Base-by-base conservation (phyloP, 2,888 invertebrate genomes). In the Eupithecia subfuscata region DNA sequence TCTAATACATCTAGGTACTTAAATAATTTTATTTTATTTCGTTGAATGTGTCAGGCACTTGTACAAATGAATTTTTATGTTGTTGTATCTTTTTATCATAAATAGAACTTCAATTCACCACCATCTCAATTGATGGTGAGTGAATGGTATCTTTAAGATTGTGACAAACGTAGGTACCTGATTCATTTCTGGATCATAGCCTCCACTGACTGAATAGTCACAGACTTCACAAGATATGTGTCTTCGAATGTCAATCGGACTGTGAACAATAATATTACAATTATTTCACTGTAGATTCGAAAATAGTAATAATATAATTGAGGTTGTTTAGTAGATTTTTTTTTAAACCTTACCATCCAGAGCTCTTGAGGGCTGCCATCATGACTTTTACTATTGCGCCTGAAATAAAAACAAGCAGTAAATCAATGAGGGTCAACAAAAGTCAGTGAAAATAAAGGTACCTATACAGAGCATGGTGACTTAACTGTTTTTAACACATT, bases 181-280 rank as follows among this genome's bases (percentile, higher is more conserved):
- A 92, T 98, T 98, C 37, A 96, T 88, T 80, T 96, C 95, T 16
- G 97, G 97, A 93, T 98, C 98, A 91, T 98, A 99, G 22, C 99
- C 99, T 40, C 99, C 99, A 84, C 97, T 98, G 0, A 99, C 98
- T 12, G 96, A 95, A 16, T 95, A 91, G 85, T 97, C 97, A 92
- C 99, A 99, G 30, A 97, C 96, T 95, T 99, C 99, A 94, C 99
- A 99, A 0, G 98, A 97, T 81, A 99, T 97, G 87, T 99, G 99
- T 76, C 99, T 96, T 64, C 97, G 93, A 40, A 98, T 95, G 87
- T 99, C 97, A 75, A 99, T 92, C 45, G 97, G 96, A 90, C 98
- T 97, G 91, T 69, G n/a, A 45, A 68, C 30, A 18, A 25, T 60
- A 25, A 25, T 12, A 60, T 14, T 9, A 25, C 25, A 60, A 25